Evolutionary conservation across 23 tunicate genomes (phyloP), one percentile per base, ranked within the genome.

Genomic region (Trididemnum miniatum): DNA sequence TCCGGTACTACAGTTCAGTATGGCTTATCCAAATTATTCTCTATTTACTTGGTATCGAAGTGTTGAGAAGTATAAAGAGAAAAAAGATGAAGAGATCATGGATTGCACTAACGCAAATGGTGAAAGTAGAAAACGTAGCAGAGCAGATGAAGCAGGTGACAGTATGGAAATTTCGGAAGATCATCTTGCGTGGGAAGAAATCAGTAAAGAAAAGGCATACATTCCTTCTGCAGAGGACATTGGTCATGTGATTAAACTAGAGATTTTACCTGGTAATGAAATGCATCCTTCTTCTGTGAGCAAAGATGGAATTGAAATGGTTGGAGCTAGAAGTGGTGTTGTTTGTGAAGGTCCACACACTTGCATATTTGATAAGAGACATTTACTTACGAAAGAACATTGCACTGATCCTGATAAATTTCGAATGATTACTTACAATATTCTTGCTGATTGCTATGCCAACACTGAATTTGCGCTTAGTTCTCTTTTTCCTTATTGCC

Each of bases 401-500:
- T 73, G 79, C 25, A 26, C 9, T 71, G 76, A 74, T 37, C 27
- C 31, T 36, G 20, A 28, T 15, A 74, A 74, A n/a, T 82, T 95
- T 52, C 96, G 99, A 0, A 34, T 96, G 37, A 89, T 96, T 20
- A 73, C 86, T 31, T 96, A 91, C 88, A 96, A 96, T 77, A 96
- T 96, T n/a, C 88, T 96, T 4, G 96, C 99, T 1, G 99, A 96
- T 76, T 91, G 92, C 44, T 88, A 92, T 37, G 97, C 99, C 5
- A 71, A 63, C 1, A 91, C 96, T 0, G 94, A 87, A 2, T 85
- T 80, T 65, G 89, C 95, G 26, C 78, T 82, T 20, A 78, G 74
- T 20, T 63, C 54, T 31, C 65, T 96, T 23, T 96, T 91, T 77
- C 91, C 94, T 0, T 96, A 96, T 54, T 96, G 99, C 40, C 88